These are phyloP conservation scores for Aurelia sp. DNA, from an alignment of 30 jellyfish, hydroid and myxozoan species.

Conservation along the genomic window DNA sequence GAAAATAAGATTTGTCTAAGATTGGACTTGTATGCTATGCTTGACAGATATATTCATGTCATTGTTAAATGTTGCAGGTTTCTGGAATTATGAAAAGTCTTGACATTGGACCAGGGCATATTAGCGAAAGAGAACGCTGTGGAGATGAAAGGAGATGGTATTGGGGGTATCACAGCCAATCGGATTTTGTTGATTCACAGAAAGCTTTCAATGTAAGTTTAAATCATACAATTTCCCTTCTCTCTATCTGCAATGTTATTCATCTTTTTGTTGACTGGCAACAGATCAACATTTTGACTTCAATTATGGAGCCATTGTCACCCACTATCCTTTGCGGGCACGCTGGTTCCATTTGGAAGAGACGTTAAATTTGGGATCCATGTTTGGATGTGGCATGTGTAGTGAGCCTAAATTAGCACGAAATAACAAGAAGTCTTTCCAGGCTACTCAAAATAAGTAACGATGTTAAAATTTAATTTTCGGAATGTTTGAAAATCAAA, in stretches of 20 bases:
- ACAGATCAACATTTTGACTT: background rate
- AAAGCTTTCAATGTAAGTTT: constrained; percentile 83
- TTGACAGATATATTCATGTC: no score
- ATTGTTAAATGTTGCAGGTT: background rate
- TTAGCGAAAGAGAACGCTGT: constrained; percentile 6
- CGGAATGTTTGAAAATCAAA: no score
- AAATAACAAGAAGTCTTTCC: background rate
- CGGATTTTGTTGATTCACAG: constrained; percentile 79
- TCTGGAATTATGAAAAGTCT: background rate
- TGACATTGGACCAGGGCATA: constrained; percentile 53
- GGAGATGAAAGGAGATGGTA: background rate
- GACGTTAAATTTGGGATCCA: no score
- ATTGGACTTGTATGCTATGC: no score
- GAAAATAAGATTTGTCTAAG: no score
- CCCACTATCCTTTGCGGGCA: no score
- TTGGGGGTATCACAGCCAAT: constrained; percentile 38
- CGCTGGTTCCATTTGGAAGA: background rate
- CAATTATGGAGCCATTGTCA: background rate
- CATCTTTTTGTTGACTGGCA: background rate
- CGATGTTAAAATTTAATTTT: no score
- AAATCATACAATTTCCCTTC: background rate
- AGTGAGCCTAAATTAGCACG: no score
- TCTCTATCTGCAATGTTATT: background rate
- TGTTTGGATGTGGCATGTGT: no score
- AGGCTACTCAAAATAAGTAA: no score